phyloP scores from a whole-genome alignment of 2,888 invertebrate genomes.

The Chalcosyrphus nemorum region DNA sequence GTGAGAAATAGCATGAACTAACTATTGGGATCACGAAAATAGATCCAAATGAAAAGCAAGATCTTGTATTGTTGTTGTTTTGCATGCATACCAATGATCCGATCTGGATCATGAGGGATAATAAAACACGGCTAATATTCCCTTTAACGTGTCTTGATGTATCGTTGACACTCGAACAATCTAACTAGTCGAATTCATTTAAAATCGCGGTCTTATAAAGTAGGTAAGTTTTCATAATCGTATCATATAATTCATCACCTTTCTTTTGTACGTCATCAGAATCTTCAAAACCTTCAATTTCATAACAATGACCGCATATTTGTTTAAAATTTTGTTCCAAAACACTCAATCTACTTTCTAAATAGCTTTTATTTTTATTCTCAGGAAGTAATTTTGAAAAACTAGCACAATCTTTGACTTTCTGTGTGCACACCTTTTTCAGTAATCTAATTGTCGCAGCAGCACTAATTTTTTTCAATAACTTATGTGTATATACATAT shows the following conservation, averaged over 20 bases:
- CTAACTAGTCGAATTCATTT: not conserved
- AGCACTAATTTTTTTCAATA: not conserved
- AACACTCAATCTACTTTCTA: slow-evolving; percentile 1
- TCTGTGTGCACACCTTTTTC: not conserved
- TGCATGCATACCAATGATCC: too few species aligned
- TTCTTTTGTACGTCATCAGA: not conserved
- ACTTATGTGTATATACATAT: not conserved
- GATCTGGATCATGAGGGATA: too few species aligned
- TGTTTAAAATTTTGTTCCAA: slow-evolving; percentile 5
- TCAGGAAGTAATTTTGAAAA: not conserved
- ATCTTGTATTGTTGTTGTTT: too few species aligned
- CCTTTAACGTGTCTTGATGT: not conserved
- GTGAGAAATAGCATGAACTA: too few species aligned
- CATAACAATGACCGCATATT: slow-evolving; percentile 3
- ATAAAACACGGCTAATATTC: too few species aligned
- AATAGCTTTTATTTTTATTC: slow-evolving; percentile 3
- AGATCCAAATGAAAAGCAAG: too few species aligned
- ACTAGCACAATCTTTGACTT: not conserved
- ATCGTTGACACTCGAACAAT: not conserved
- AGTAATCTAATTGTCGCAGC: not conserved
- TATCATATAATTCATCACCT: not conserved
- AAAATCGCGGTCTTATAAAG: not conserved
- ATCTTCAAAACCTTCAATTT: not conserved
- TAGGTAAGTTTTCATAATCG: not conserved
- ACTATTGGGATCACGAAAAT: too few species aligned